phyloP scores from a whole-genome alignment of 1,140 invertebrate species.

The Procambarus virginalis region DNA sequence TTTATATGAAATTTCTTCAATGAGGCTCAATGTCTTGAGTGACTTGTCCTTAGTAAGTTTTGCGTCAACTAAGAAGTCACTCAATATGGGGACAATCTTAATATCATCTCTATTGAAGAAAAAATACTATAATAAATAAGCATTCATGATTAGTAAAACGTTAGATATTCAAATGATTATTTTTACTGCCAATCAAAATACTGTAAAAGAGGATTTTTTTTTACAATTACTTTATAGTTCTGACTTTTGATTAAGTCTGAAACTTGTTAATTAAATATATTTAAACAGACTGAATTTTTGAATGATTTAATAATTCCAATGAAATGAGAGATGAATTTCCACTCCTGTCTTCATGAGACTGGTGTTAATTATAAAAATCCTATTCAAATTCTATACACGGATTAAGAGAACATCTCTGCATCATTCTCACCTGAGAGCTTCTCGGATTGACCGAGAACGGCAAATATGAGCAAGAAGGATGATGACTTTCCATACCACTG shows the following conservation, averaged over 20 bases:
- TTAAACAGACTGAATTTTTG: no score
- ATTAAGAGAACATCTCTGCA: neutral
- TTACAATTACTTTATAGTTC: no score
- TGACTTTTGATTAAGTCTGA: no score
- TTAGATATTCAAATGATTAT: no score
- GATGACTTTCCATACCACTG: conserved; percentile 63
- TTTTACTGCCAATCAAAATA: no score
- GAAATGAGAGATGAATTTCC: no score
- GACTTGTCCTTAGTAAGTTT: conserved; percentile 59
- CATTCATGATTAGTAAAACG: no score
- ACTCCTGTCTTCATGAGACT: no score
- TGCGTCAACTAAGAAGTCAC: conserved; percentile 42
- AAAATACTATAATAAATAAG: neutral
- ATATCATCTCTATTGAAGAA: conserved; percentile 56
- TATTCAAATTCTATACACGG: neutral
- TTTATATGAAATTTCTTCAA: conserved; percentile 54
- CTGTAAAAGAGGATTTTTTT: no score
- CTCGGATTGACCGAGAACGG: conserved; percentile 37
- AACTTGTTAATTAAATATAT: no score
- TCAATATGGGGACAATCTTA: conserved; percentile 64
- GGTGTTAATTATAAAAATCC: neutral
- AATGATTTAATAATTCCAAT: no score
- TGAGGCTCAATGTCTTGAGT: conserved; percentile 54
- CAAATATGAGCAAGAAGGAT: conserved; percentile 61
- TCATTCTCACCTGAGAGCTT: conserved; percentile 56